Conservation (phyloP, 1,140 invertebrate species). For the Glomeris maerens region DNA sequence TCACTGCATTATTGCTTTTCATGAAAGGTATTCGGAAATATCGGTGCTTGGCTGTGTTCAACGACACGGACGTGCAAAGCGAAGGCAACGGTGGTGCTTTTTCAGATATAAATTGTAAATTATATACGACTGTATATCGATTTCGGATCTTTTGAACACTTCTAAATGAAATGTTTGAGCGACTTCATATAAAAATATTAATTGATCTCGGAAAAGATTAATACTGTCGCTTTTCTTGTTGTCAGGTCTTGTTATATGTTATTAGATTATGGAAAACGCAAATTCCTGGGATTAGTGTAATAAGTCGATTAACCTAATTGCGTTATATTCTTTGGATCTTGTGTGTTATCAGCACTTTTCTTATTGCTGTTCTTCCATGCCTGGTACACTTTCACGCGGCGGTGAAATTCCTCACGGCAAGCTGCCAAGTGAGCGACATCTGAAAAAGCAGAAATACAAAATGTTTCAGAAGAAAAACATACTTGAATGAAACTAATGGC, state of each 20-base stretch:
- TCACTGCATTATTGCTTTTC: constrained; percentile 43
- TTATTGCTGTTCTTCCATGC: constrained; percentile 94
- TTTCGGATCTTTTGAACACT: too few species aligned
- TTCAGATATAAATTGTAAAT: constrained; percentile 38
- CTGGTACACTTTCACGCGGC: constrained; percentile 91
- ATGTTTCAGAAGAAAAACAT: too few species aligned
- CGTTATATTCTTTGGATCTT: constrained; percentile 66
- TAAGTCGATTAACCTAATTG: too few species aligned
- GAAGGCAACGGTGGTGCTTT: constrained; percentile 39
- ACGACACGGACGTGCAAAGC: constrained; percentile 32
- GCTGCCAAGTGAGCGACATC: constrained; percentile 51
- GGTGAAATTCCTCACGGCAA: constrained; percentile 91
- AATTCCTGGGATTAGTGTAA: too few species aligned
- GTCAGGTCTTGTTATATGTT: too few species aligned
- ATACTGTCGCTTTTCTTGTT: too few species aligned
- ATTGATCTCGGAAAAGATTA: too few species aligned
- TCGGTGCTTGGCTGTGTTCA: constrained; percentile 56
- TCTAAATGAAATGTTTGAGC: too few species aligned
- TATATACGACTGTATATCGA: constrained; percentile 12
- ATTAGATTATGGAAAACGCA: too few species aligned
- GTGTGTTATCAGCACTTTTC: constrained; percentile 48
- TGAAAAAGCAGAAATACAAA: too few species aligned
- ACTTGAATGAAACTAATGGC: too few species aligned
- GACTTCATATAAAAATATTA: too few species aligned
- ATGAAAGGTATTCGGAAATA: constrained; percentile 92